Percentiles rank a stretch among this genome's conserved stretches.
These are phyloP conservation scores for Dermolepida albohirtum DNA, from an alignment of 2,888 invertebrate species.

Conservation along the genomic window DNA sequence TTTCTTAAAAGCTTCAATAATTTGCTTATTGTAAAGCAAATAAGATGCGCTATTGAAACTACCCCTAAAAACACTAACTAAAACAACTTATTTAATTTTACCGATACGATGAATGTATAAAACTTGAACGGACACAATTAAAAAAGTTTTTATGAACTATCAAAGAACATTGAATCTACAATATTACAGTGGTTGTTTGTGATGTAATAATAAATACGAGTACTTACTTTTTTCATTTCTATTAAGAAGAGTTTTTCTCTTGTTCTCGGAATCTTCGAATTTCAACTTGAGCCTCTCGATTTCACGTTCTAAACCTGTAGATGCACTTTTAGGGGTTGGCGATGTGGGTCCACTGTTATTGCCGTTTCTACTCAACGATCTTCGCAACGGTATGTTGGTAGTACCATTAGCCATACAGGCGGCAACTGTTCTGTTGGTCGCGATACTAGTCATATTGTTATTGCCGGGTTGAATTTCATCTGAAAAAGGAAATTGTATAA, in stretches of 20 bases:
- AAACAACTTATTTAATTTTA: no score
- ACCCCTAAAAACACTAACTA: no score
- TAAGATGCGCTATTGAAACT: no score
- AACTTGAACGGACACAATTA: no score
- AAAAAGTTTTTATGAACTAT: no score
- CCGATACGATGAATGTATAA: no score
- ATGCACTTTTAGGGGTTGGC: slow-evolving; percentile 42
- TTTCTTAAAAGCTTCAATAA: no score
- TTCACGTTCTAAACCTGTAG: slow-evolving; percentile 56
- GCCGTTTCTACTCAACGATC: slow-evolving; percentile 49
- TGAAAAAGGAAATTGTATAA: slow-evolving; percentile 16
- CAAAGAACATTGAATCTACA: background rate
- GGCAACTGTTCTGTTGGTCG: slow-evolving; percentile 48
- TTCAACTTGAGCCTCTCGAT: slow-evolving; percentile 75
- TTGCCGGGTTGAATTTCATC: slow-evolving; percentile 14
- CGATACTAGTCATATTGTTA: slow-evolving; percentile 33
- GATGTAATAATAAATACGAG: background rate
- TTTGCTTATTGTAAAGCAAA: no score
- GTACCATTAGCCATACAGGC: slow-evolving; percentile 54
- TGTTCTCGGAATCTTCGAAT: slow-evolving; percentile 78
- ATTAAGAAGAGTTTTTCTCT: slow-evolving; percentile 74
- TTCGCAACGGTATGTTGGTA: slow-evolving; percentile 61
- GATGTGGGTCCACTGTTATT: slow-evolving; percentile 36
- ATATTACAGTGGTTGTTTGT: background rate
- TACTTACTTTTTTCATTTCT: slow-evolving; percentile 79